Evolutionary conservation across 2,113 vertebrate genomes (phyloP), one percentile per base, ranked within the genome.

Genomic region (Vidua chalybeata): DNA sequence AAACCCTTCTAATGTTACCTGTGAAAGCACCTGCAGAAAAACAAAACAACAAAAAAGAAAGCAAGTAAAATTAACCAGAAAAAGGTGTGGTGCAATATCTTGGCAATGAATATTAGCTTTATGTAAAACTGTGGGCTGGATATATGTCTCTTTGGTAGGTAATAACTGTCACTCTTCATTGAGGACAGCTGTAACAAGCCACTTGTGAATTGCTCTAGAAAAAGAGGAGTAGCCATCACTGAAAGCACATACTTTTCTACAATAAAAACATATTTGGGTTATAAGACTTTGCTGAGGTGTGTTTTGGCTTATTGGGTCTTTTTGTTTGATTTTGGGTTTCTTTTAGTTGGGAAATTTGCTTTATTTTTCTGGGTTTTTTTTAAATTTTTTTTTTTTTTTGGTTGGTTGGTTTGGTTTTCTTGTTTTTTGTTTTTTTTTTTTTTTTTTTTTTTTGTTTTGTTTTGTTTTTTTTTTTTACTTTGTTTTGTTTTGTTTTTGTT

Each of bases 11-110:
- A 46, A 58, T 15, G 5, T 48, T 68, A 21, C 4, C 16, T 37
- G 3, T 52, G 8, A 15, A 64, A 37, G 2, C 26, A 77, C 26
- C 5, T 41, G 13, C 2, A 35, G 27, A n/a, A 19, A 68, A 80
- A 27, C 23, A 28, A 46, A 20, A 15, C 10, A 21, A 12, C 17
- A 45, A 12, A 22, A 23, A 78, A 39, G 16, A 20, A 52, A 84
- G 8, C 18, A 75, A 55, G 30, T 2, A 41, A 37, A 79, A 19
- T 7, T 15, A 31, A 37, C 9, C 23, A 76, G 18, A 15, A 76
- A 27, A 41, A 68, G 2, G 0, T 46, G 51, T 37, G 9, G 3
- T 1, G 0, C 23, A 61, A 15, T 66, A 46, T 12, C 7, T 37
- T 74, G 20, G 33, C 13, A 55, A 43, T 31, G 10, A 46, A 46